phyloP scores from a whole-genome alignment of 2,888 invertebrate species.

The Mythimna ferrago region DNA sequence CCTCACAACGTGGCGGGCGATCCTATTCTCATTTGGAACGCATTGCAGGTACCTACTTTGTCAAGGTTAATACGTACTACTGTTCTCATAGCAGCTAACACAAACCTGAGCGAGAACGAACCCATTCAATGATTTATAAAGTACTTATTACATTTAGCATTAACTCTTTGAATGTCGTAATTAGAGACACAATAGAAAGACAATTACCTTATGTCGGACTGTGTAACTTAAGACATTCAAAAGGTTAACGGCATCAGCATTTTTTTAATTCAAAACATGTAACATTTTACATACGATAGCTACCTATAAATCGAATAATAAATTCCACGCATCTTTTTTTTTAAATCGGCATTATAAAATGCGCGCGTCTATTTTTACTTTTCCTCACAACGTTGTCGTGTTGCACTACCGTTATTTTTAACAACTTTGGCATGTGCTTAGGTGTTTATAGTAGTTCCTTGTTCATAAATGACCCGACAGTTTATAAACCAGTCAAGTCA shows the following conservation, averaged over 20 bases:
- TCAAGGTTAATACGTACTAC: background rate
- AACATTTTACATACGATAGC: background rate
- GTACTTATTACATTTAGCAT: background rate
- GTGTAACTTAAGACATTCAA: too few relatives aligned
- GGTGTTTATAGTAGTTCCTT: background rate
- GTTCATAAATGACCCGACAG: background rate
- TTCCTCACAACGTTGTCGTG: background rate
- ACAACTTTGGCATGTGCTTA: background rate
- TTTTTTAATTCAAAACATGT: conserved; percentile 8
- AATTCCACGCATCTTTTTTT: background rate
- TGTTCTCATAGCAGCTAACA: background rate
- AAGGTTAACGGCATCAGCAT: too few relatives aligned
- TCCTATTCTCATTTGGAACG: too few relatives aligned
- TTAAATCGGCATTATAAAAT: background rate
- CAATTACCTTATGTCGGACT: too few relatives aligned
- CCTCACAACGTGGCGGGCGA: too few relatives aligned
- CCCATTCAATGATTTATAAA: background rate
- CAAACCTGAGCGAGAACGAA: background rate
- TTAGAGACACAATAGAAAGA: too few relatives aligned
- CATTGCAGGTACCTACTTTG: too few relatives aligned
- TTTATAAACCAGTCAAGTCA: background rate
- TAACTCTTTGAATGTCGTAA: too few relatives aligned
- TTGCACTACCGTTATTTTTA: conserved; percentile 31
- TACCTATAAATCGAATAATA: background rate
- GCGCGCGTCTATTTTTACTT: conserved; percentile 20